Percentiles rank a stretch among this genome's conserved stretches.
Evolutionary conservation across 2,113 vertebrate species (phyloP).

Genomic region (Prolemur simus): DNA sequence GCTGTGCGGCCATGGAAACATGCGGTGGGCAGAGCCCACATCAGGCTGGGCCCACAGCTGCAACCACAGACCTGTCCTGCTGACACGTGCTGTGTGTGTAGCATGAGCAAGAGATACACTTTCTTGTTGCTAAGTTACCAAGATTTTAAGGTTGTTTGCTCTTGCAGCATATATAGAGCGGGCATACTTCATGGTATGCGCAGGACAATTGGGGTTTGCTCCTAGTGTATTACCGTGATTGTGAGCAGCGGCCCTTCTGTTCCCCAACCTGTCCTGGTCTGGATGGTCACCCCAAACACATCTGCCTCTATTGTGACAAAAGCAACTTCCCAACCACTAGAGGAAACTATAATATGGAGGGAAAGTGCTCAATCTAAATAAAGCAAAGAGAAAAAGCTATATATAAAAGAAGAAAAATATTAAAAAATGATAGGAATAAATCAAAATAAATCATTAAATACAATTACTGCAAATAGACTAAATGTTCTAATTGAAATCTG

Average conservation of each 20-base stretch:
- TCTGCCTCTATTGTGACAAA: background rate
- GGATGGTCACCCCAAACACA: no score
- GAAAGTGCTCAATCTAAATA: background rate
- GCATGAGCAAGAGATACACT: accelerated
- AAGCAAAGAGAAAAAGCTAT: background rate
- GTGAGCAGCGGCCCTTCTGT: background rate
- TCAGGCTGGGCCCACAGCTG: no score
- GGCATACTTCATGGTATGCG: background rate
- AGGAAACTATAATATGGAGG: background rate
- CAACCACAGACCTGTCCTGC: background rate
- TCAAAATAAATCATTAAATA: background rate
- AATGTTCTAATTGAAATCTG: background rate
- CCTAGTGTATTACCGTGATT: background rate
- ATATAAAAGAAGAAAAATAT: no score
- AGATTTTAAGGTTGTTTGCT: background rate
- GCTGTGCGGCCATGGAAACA: background rate
- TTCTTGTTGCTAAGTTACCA: accelerated
- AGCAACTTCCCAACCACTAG: background rate
- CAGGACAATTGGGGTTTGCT: no score
- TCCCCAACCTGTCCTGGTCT: background rate
- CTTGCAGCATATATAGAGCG: no score
- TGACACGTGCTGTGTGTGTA: accelerated
- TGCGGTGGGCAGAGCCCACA: accelerated
- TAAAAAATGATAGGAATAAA: background rate
- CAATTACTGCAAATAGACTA: background rate